Evolutionary conservation across 1,140 invertebrate species (phyloP).

Genomic region (Trinorchestia longiramus): DNA sequence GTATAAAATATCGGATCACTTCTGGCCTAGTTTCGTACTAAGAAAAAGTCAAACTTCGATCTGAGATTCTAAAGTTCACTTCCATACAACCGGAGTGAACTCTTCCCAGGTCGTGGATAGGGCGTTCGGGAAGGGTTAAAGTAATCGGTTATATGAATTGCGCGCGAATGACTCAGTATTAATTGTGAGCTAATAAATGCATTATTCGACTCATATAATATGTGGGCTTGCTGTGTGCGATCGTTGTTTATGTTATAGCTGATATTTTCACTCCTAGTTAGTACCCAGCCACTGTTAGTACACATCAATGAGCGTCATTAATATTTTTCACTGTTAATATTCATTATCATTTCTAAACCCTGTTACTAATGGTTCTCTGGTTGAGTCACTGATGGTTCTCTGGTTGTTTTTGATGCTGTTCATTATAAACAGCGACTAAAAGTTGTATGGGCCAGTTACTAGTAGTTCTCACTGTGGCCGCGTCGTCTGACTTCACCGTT

Average conservation of each 20-base stretch:
- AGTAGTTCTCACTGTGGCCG: constrained; percentile 29
- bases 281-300: background rate
- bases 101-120: background rate
- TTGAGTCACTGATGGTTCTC: background rate
- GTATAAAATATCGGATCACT: background rate
- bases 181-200: background rate
- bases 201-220: background rate
- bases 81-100: background rate
- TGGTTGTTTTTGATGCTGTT: background rate
- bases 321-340: background rate
- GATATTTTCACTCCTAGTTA: background rate
- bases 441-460: background rate
- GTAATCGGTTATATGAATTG: background rate
- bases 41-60: background rate
- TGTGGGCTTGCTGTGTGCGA: background rate
- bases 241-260: background rate
- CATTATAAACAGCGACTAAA: background rate
- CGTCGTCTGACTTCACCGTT: constrained; percentile 62
- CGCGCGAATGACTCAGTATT: background rate
- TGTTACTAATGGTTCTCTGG: background rate
- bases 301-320: background rate
- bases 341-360: background rate
- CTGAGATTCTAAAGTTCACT: background rate
- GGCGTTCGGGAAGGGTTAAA: background rate
- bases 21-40: background rate